Conservation (phyloP, 2,797 vertebrate species). For the Vespertilio murinus region DNA sequence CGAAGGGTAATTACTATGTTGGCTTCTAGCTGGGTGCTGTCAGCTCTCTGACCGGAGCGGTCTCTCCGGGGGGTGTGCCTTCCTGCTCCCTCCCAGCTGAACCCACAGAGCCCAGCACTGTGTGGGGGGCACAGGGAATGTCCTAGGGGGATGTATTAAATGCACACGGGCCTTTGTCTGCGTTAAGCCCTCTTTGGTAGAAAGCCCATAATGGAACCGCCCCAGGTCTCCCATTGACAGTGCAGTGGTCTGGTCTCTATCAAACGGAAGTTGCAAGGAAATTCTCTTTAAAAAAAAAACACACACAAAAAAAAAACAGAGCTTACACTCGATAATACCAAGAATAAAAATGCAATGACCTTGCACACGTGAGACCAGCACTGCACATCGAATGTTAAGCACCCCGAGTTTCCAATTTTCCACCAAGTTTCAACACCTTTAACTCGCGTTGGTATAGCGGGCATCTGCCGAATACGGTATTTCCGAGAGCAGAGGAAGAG, state of each 20-base stretch:
- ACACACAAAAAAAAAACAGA: slow-evolving; percentile 1
- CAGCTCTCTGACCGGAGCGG: slow-evolving; percentile 18
- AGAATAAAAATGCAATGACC: slow-evolving; percentile 3
- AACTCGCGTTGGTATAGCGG: not conserved
- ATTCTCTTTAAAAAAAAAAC: slow-evolving; percentile 22
- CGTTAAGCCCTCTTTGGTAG: slow-evolving; percentile 7
- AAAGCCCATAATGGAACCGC: slow-evolving; percentile 24
- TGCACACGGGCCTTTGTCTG: slow-evolving; percentile 25
- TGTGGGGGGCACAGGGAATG: not conserved
- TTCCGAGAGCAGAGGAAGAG: not conserved
- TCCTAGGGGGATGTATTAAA: slow-evolving; percentile 21
- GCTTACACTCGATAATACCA: not conserved
- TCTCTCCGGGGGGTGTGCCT: not conserved
- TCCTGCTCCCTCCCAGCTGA: not conserved
- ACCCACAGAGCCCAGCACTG: not conserved
- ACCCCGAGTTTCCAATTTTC: not conserved
- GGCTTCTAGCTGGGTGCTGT: not conserved
- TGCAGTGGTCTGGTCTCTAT: slow-evolving; percentile 33
- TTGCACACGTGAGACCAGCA: not conserved
- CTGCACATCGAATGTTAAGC: not conserved
- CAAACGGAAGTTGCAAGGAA: slow-evolving; percentile 33
- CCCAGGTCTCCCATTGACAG: not conserved
- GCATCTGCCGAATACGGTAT: not conserved
- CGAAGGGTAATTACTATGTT: not conserved
- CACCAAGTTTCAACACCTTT: slow-evolving; percentile 15